These are phyloP conservation scores for Arctopsyche grandis DNA, from an alignment of 1,140 invertebrate genomes.

Conservation along the genomic window DNA sequence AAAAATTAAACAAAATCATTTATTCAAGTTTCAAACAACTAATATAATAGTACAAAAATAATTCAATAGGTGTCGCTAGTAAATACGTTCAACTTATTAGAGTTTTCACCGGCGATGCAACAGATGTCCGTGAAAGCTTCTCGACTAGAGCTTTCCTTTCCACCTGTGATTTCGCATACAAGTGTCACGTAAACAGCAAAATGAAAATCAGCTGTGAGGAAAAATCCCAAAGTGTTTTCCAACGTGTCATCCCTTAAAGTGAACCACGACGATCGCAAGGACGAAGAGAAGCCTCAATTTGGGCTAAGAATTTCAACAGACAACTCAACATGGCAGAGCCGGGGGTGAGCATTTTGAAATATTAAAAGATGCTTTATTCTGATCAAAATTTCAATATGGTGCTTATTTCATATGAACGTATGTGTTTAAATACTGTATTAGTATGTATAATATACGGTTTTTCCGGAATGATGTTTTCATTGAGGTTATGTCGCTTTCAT, in stretches of 20 bases:
- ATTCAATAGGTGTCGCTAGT: background rate
- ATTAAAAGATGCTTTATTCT: too few relatives aligned
- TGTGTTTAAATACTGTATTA: too few relatives aligned
- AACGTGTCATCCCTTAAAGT: background rate
- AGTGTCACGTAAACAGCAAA: background rate
- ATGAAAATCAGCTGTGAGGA: background rate
- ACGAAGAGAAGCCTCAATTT: background rate
- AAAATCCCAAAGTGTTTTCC: background rate
- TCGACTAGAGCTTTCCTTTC: background rate
- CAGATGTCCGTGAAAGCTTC: background rate
- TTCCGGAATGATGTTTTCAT: background rate
- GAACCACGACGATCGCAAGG: too few relatives aligned
- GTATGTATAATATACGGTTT: too few relatives aligned
- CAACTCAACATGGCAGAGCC: background rate
- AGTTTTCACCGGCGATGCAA: background rate
- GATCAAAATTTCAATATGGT: too few relatives aligned
- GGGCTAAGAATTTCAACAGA: background rate
- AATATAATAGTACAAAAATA: too few relatives aligned
- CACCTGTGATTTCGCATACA: background rate
- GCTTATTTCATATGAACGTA: too few relatives aligned
- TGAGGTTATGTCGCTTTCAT: background rate
- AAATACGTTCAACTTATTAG: background rate
- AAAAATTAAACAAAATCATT: too few relatives aligned
- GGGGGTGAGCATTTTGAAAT: background rate
- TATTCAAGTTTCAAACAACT: too few relatives aligned